Percentiles rank a stretch among this genome's conserved stretches.
phyloP scores from a whole-genome alignment of 23 tunicate genomes.

The Halocynthia roretzi region DNA sequence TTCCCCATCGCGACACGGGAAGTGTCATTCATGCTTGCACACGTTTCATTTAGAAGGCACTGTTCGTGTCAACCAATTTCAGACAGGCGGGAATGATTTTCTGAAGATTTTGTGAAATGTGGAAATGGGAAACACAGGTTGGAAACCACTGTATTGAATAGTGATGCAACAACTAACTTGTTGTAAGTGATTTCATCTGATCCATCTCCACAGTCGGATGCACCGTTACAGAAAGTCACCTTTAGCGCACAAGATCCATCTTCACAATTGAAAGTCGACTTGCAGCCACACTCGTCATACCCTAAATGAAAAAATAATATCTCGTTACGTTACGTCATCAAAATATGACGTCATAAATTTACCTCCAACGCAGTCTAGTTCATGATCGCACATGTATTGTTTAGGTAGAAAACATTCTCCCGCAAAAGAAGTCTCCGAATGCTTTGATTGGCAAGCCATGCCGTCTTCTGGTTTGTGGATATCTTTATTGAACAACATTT shows the following conservation, averaged over 20 bases:
- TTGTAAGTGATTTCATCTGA: not conserved
- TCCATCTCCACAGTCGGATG: not conserved
- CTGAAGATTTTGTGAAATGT: too few species aligned
- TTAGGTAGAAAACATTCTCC: not conserved
- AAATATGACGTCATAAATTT: not conserved
- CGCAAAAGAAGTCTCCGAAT: not conserved
- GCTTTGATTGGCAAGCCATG: not conserved
- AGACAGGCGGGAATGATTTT: too few species aligned
- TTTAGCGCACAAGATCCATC: not conserved
- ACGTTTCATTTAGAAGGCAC: too few species aligned
- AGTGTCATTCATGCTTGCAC: too few species aligned
- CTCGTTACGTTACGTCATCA: too few species aligned
- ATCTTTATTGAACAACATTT: not conserved
- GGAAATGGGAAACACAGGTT: too few species aligned
- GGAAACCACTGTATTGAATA: not conserved
- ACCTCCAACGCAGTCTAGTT: slow-evolving; percentile 19
- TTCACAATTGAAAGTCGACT: not conserved
- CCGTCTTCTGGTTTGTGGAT: not conserved
- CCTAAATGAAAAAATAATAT: not conserved
- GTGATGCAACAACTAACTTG: not conserved
- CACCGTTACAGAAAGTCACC: not conserved
- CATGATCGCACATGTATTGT: slow-evolving; percentile 5
- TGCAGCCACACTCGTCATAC: not conserved
- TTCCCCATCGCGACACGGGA: too few species aligned
- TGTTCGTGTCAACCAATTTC: too few species aligned